A percentile compares a stretch with the other conserved stretches of the same genome.
Evolutionary conservation across 2,113 vertebrate species (phyloP).

Genomic region (Hemiprocne comata): DNA sequence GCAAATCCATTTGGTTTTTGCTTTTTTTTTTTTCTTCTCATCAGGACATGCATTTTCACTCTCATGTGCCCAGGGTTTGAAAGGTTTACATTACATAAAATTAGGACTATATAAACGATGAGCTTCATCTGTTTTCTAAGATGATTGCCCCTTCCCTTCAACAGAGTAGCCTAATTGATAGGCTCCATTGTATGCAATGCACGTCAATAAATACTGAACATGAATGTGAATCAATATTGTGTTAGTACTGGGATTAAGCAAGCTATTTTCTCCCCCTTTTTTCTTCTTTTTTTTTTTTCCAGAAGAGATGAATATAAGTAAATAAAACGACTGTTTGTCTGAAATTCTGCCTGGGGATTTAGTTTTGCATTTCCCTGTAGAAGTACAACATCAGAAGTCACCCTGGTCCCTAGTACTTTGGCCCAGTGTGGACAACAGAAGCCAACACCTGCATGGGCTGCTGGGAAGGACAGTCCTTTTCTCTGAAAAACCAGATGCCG

Average conservation of each 20-base stretch:
- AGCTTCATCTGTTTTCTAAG: conserved; percentile 75
- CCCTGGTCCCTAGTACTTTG: background rate
- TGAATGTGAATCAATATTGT: conserved; percentile 82
- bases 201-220: conserved; percentile 82
- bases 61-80: conserved; percentile 67
- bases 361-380: conserved; percentile 60
- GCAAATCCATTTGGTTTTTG: conserved; percentile 76
- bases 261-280: conserved; percentile 67
- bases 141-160: conserved; percentile 60
- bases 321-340: conserved; percentile 79
- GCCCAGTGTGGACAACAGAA: background rate
- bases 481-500: background rate
- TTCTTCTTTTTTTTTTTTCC: background rate
- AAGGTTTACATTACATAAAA: conserved; percentile 84
- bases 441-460: background rate
- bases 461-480: background rate
- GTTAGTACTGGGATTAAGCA: conserved; percentile 84
- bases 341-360: conserved; percentile 75
- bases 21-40: conserved; percentile 49
- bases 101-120: conserved; percentile 78
- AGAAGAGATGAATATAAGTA: conserved; percentile 77
- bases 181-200: conserved; percentile 77
- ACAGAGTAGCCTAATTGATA: conserved; percentile 76
- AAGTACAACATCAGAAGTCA: conserved; percentile 17
- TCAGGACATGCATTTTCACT: conserved; percentile 71